Evolutionary conservation across 64 coral and sea anemone genomes (phyloP).

Genomic region (Montipora cactus): DNA sequence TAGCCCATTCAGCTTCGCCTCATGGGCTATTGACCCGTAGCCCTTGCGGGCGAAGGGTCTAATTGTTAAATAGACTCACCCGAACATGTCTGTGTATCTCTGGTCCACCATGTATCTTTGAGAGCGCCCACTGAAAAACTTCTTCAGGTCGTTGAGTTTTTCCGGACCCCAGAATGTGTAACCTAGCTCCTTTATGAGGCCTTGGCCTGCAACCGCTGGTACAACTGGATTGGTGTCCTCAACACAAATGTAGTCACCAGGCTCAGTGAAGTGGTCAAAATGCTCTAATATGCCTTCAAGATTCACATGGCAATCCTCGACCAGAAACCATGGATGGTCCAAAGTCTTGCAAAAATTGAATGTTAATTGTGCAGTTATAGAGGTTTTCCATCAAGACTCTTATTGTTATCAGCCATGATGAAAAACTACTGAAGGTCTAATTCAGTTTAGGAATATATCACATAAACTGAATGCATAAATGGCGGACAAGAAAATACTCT

Average conservation of each 20-base stretch:
- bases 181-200: slow-evolving; percentile 21
- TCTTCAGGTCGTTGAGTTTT: slow-evolving; percentile 2
- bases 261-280: slow-evolving; percentile 50
- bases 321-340: slow-evolving; percentile 66
- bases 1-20: too few species aligned
- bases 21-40: too few species aligned
- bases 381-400: too few species aligned
- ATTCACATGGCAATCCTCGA: slow-evolving; percentile 72
- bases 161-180: background rate
- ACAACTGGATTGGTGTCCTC: slow-evolving; percentile 55
- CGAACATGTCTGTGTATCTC: slow-evolving; percentile 66
- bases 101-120: slow-evolving; percentile 61
- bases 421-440: too few species aligned
- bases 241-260: slow-evolving; percentile 62
- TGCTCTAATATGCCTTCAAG: slow-evolving; percentile 45
- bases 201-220: background rate
- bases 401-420: too few species aligned
- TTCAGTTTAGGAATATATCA: too few species aligned
- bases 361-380: too few species aligned
- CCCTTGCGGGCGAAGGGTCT: too few species aligned
- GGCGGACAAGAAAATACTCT: too few species aligned
- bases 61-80: slow-evolving; percentile 23
- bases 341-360: too few species aligned
- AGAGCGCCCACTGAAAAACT: slow-evolving; percentile 54
- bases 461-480: too few species aligned